Evolutionary conservation across 2,888 invertebrate species (phyloP).

Genomic region (Drosophila nr. perissopoda): DNA sequence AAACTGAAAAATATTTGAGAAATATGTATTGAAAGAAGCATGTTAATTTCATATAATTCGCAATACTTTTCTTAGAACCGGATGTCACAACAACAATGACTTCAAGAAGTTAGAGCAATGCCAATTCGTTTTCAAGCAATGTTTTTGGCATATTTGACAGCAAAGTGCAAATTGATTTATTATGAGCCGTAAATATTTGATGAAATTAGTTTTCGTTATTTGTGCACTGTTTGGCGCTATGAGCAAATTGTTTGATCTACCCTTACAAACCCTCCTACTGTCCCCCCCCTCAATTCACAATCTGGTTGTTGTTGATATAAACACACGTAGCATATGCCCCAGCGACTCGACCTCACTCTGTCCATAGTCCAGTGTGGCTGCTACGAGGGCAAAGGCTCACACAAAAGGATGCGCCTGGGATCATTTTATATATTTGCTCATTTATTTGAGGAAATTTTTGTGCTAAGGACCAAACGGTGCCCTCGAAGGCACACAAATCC

Average conservation of each 20-base stretch:
- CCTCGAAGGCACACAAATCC: slow-evolving; percentile 7
- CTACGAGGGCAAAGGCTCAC: slow-evolving; percentile 19
- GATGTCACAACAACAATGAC: background rate
- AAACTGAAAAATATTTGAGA: background rate
- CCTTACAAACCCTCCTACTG: background rate
- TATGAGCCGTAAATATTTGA: slow-evolving; percentile 57
- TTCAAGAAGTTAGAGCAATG: slow-evolving; percentile 10
- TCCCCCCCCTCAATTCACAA: background rate
- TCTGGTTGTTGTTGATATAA: slow-evolving; percentile 10
- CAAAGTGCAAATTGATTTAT: slow-evolving; percentile 53
- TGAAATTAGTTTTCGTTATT: slow-evolving; percentile 65
- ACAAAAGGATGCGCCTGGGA: slow-evolving; percentile 40
- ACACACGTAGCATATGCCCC: slow-evolving; percentile 4
- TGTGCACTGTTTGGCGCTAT: slow-evolving; percentile 30
- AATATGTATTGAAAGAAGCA: background rate
- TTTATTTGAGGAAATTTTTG: slow-evolving; percentile 63
- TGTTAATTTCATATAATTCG: fast-evolving
- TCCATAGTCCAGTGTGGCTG: background rate
- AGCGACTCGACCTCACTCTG: background rate
- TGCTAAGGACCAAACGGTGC: slow-evolving; percentile 7
- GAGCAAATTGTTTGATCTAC: slow-evolving; percentile 31
- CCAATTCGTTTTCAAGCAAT: background rate
- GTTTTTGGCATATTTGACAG: slow-evolving; percentile 7
- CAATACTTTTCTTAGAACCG: background rate
- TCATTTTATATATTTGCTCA: slow-evolving; percentile 65